Base-by-base conservation (phyloP, 2,888 invertebrate genomes). In the Augochlorella aurata region DNA sequence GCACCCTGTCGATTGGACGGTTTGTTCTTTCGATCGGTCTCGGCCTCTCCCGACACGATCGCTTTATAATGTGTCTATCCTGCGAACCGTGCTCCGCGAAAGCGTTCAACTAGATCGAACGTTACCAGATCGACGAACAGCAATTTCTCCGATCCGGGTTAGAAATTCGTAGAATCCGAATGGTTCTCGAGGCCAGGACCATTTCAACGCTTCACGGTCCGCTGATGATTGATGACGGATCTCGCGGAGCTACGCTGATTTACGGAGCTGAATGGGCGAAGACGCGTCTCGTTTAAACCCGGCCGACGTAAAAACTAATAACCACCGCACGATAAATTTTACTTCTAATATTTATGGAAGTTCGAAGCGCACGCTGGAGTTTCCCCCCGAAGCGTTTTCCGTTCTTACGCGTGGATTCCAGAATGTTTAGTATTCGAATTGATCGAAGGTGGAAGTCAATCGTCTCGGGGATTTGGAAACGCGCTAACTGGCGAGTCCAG, bases 161-260 rank as follows among this genome's bases (percentile, higher is more conserved):
- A 65, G 44, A 65, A 65, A 44, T 65, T 65, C 44, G 65, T 44
- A 44, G 65, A 44, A 38, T 38, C 38, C 38, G 12, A 65, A 50
- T 54, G 21, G 71, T 45, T 44, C 44, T 24, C 24, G 44, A 71
- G 58, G 44, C 38, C 38, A 44, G 65, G 45, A 67, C 45, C 66
- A 44, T 66, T 66, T 66, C 66, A 66, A n/a, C 66, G 44, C 44
- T 66, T 66, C 38, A 70, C 44, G 44, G 70, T 70, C 38, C 52
- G 69, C 38, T n/a, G 69, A 69, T 69, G 52, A 69, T 44, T 44
- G 70, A 70, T 70, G 54, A 29, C 54, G 70, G n/a, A 70, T 54
- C 54, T 54, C 18, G 38, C 38, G 29, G 12, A n/a, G 29, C 29
- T 50, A n/a, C 66, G 45, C 44, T 67, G 45, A 67, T 67, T 67